Evolutionary conservation across 2,113 vertebrate genomes (phyloP).

Genomic region (Progne subis): DNA sequence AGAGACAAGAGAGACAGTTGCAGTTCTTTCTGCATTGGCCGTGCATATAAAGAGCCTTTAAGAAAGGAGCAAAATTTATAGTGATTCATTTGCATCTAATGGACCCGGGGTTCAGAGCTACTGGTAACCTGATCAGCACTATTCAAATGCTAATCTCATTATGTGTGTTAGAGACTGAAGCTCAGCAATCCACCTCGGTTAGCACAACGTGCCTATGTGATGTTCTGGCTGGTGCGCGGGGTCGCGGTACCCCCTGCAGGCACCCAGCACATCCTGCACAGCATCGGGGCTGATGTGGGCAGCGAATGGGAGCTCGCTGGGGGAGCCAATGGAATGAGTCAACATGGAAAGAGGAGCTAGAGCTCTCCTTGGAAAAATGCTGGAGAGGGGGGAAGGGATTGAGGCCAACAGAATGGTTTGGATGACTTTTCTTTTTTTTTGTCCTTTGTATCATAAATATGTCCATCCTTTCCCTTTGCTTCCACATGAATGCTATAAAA

Average conservation of each 20-base stretch:
- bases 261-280: background rate
- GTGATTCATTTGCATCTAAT: constrained; percentile 44
- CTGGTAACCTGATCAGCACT: constrained; percentile 37
- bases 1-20: background rate
- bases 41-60: background rate
- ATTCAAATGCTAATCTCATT: constrained; percentile 56
- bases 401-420: background rate
- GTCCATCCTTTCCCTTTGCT: background rate
- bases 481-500: background rate
- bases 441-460: background rate
- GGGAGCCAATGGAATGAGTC: background rate
- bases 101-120: background rate
- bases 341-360: background rate
- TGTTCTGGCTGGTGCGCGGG: background rate
- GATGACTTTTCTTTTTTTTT: background rate
- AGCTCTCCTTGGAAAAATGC: background rate
- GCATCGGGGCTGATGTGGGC: background rate
- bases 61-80: constrained; percentile 47
- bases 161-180: background rate
- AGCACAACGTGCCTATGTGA: background rate
- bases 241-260: background rate
- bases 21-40: background rate
- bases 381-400: background rate
- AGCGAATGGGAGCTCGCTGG: background rate
- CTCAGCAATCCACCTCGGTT: background rate